Evolutionary conservation across 53 echinoderm and acorn worm genomes (phyloP), one percentile per base, ranked within the genome.

Genomic region (Apostichopus leukothele): DNA sequence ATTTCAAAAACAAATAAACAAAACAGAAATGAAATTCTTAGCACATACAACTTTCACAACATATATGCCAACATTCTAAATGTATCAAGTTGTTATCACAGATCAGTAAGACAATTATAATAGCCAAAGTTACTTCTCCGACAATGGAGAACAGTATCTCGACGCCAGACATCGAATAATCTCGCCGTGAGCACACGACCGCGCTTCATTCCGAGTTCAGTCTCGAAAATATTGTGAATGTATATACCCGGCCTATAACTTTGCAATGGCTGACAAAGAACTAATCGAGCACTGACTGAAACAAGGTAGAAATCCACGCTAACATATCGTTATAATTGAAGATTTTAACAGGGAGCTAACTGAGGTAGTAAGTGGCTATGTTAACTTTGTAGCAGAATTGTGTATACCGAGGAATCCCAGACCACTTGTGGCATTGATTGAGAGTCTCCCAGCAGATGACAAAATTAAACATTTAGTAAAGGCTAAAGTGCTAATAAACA

Each of bases 141-240:
- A 67, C 1, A 67, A 67, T 67, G 14, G 5, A n/a, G 68, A 0
- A 67, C 68, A 5, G 14, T n/a, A 67, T 67, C 68, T 67, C 68
- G 13, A 67, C 68, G 68, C n/a, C 4, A 16, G 68, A 67, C n/a
- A 67, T 67, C n/a, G 68, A 67, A 67, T n/a, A 16, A 67, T 39
- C 68, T 67, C 68, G 5, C 68, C 13, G 68, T 67, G 68, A 67
- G 68, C n/a, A n/a, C n/a, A 67, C 68, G 68, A 67, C 68, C 68
- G 14, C 68, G 68, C n/a, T 67, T 67, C 68, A 13, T 67, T 67
- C 68, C 68, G n/a, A 67, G 68, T 67, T 67, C 68, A 16, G 68
- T 67, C 68, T n/a, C n/a, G 14, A 67, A 67, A 67, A 39, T 3
- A 3, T 3, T 39, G 39, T 3, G 39, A 3, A 39, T 39, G 39